Evolutionary conservation across 2,797 vertebrate species (phyloP).

Genomic region (Gallinago solitaria): DNA sequence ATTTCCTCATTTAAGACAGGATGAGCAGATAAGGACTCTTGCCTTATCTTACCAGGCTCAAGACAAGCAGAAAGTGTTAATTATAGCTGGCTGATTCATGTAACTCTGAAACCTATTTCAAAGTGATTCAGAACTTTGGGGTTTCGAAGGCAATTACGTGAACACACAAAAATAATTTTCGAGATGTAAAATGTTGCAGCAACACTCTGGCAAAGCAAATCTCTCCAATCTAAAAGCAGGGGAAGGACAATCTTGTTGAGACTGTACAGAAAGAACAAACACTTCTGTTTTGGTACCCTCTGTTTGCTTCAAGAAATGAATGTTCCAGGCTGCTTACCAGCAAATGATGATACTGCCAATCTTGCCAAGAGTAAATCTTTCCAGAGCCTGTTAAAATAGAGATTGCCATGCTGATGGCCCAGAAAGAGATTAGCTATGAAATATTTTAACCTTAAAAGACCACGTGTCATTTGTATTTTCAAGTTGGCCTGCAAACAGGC

Average conservation of each 20-base stretch:
- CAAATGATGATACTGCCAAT: background rate
- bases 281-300: slow-evolving; percentile 34
- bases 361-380: background rate
- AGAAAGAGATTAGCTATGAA: background rate
- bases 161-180: background rate
- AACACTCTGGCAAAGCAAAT: background rate
- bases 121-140: background rate
- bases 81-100: background rate
- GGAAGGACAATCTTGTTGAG: background rate
- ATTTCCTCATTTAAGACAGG: background rate
- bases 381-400: background rate
- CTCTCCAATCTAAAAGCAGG: background rate
- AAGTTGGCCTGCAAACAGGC: background rate
- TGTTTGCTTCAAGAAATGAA: slow-evolving; percentile 21
- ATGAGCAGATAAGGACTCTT: background rate
- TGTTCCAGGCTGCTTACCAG: slow-evolving; percentile 35
- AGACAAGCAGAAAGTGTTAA: background rate
- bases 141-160: background rate
- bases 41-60: background rate
- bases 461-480: background rate
- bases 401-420: background rate
- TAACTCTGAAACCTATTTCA: background rate
- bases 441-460: background rate
- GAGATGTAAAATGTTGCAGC: background rate
- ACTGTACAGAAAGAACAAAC: background rate